A percentile compares a stretch with the other conserved stretches of the same genome.
phyloP scores from a whole-genome alignment of 2,797 vertebrate species.

The Fringilla coelebs region DNA sequence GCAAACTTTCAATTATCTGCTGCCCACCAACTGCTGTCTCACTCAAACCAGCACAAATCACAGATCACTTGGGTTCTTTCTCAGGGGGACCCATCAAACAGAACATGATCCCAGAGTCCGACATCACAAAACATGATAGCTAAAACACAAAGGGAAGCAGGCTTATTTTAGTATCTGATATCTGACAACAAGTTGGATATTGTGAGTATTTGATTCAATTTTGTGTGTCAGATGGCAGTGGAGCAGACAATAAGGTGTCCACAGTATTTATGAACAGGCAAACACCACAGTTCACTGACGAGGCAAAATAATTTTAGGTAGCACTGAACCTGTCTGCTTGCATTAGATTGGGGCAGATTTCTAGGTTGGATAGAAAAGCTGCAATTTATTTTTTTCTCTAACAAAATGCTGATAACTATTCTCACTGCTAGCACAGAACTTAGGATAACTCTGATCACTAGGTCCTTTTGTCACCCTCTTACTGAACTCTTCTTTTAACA shows the following conservation, averaged over 20 bases:
- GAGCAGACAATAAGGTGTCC: constrained; percentile 55
- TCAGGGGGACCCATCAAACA: constrained; percentile 18
- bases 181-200: constrained; percentile 58
- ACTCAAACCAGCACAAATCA: constrained; percentile 6
- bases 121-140: constrained; percentile 50
- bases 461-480: not conserved
- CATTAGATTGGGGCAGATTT: constrained; percentile 39
- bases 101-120: not conserved
- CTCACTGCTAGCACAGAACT: not conserved
- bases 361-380: constrained; percentile 18
- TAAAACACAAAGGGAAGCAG: constrained; percentile 40
- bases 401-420: not conserved
- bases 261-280: constrained; percentile 43
- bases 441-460: not conserved
- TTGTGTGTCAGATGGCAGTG: constrained; percentile 60
- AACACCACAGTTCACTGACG: constrained; percentile 36
- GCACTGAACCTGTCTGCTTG: constrained; percentile 47
- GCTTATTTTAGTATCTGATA: constrained; percentile 62
- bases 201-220: constrained; percentile 66
- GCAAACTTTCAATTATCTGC: constrained; percentile 25
- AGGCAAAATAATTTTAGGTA: constrained; percentile 60
- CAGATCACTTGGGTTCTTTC: not conserved
- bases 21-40: constrained; percentile 10
- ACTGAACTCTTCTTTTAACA: not conserved
- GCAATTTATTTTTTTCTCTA: not conserved